Conservation (phyloP, 2,113 vertebrate genomes). For the Melanostigma gelatinosum region DNA sequence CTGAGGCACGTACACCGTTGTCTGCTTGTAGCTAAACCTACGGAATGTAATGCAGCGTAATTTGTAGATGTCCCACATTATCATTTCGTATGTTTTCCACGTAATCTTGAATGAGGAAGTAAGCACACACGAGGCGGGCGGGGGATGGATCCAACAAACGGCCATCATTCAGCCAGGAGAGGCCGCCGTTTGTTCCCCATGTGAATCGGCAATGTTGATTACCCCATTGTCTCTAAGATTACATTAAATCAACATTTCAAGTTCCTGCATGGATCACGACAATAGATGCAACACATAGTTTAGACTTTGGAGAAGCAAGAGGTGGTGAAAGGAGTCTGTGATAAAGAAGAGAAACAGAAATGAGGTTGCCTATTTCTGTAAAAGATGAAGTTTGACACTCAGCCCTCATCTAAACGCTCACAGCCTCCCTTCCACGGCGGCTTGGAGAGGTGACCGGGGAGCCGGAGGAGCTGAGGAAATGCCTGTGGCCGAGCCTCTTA, state of each 20-base stretch:
- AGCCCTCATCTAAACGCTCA: constrained; percentile 13
- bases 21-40: no score
- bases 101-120: no score
- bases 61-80: no score
- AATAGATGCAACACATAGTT: constrained; percentile 18
- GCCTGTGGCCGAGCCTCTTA: constrained; percentile 63
- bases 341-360: constrained; percentile 27
- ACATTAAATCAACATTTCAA: constrained; percentile 18
- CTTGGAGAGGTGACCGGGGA: constrained; percentile 35
- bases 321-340: constrained; percentile 9
- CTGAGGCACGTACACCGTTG: no score
- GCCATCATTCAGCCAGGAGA: no score
- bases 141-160: no score
- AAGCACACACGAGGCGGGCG: no score
- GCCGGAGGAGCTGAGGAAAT: constrained; percentile 58
- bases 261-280: constrained; percentile 16
- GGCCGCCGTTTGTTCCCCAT: no score
- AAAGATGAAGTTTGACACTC: constrained; percentile 57
- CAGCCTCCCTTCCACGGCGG: constrained; percentile 33
- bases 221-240: background rate
- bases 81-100: no score
- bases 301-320: constrained; percentile 17
- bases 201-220: no score
- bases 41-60: no score
- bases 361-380: constrained; percentile 37